Evolutionary conservation across 2,888 invertebrate species (phyloP), one percentile per base, ranked within the genome.

Genomic region (Limnephilus rhombicus): DNA sequence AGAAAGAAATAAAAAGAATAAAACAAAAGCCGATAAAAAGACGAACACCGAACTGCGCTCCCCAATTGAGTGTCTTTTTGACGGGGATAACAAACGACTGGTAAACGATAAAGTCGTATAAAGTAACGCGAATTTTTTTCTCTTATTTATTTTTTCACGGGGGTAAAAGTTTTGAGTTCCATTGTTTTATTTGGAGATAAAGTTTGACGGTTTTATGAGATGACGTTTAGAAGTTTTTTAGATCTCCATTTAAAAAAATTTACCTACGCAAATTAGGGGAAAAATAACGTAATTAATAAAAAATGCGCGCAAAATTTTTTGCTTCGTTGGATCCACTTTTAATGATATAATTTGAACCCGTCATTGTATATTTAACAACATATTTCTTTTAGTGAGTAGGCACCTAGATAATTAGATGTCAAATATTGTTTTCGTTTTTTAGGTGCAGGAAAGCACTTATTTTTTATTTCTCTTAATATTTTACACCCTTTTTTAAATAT

Each of bases 11-110:
- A 68, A 88, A 29, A 53, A 18, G 53, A 53, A 53, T 53, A 68
- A 88, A 88, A 88, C 49, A 88, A 88, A 68, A 68, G 88, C 49
- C 29, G 9, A 68, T 34, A 88, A 83, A 83, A 83, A 83, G 83
- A 83, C 37, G 34, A 31, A 83, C 83, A 53, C 53, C 53, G 53
- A 53, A 18, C 18, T 34, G 83, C 83, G 37, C 83, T 83, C 83
- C 83, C 83, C 83, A 83, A 83, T 83, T 83, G 31, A 37, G 83
- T 83, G 83, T 83, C 83, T 83, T 83, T 83, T 83, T 83, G 83
- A 83, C 37, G 83, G 34, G 83, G 13, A 37, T 83, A 83, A 34
- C 37, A 83, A 83, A 83, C 37, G 29, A 83, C 83, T 15, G 83
- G 37, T 2, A 83, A 83, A 41, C 83, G 24, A 83, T 83, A 37